phyloP scores from a whole-genome alignment of 2,113 vertebrate species.

The Ochotona curzoniae region DNA sequence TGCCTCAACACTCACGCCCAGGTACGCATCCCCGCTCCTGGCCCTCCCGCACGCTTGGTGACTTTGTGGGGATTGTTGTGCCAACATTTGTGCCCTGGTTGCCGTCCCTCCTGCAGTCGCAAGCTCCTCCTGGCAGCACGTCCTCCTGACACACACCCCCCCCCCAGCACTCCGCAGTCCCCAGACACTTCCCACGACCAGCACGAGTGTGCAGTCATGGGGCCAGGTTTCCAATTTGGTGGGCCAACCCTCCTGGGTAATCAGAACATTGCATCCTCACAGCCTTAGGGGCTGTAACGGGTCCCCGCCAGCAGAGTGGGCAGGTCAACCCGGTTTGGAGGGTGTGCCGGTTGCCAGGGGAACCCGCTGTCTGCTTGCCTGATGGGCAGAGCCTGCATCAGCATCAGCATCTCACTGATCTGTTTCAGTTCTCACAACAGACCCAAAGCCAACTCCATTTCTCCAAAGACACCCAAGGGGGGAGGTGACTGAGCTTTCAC shows the following conservation, averaged over 20 bases:
- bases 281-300: not conserved
- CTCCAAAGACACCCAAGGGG: not conserved
- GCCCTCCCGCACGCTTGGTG: not conserved
- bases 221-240: not conserved
- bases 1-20: not conserved
- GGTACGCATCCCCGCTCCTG: rapidly evolving
- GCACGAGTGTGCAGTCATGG: not conserved
- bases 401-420: not conserved
- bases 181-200: not conserved
- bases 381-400: not conserved
- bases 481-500: not conserved
- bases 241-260: not conserved
- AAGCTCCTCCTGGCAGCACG: too few species aligned
- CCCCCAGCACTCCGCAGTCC: not conserved
- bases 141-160: too few species aligned
- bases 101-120: not conserved
- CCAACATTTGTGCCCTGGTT: not conserved
- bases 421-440: not conserved
- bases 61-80: not conserved
- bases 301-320: not conserved
- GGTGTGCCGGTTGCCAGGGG: not conserved
- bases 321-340: not conserved
- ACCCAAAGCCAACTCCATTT: not conserved
- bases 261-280: not conserved
- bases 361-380: not conserved